Conservation (phyloP, 2,797 vertebrate genomes). For the Stomatorhinus walkeri region DNA sequence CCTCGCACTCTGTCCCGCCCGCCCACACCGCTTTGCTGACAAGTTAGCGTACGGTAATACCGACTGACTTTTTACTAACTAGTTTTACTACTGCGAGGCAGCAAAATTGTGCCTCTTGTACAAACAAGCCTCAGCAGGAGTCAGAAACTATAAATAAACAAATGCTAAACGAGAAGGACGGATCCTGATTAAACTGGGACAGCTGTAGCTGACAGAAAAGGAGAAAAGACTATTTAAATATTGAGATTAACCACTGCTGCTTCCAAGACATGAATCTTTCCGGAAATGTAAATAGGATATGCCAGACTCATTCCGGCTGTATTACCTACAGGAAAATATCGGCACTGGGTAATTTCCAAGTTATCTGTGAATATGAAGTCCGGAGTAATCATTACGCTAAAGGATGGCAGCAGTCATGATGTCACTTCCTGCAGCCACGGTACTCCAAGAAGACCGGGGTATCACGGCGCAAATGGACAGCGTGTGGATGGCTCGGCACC, state of each 20-base stretch:
- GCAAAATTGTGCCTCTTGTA: conserved; percentile 17
- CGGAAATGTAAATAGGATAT: conserved; percentile 34
- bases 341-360: not conserved
- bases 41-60: not conserved
- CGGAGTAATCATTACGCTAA: not conserved
- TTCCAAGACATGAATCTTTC: conserved; percentile 30
- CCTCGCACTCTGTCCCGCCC: not conserved
- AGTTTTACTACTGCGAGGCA: conserved; percentile 21
- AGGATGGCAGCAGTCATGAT: not conserved
- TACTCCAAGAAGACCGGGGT: not conserved
- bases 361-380: not conserved
- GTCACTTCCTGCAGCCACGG: not conserved
- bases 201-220: not conserved
- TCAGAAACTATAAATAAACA: conserved; percentile 23
- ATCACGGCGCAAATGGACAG: not conserved
- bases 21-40: conserved; percentile 2
- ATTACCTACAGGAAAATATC: conserved; percentile 1
- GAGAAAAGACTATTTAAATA: conserved; percentile 17
- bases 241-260: conserved; percentile 34
- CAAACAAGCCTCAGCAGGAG: conserved; percentile 24
- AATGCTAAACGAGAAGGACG: not conserved
- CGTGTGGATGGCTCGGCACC: conserved; percentile 53
- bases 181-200: not conserved
- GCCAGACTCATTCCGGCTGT: conserved; percentile 25
- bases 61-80: conserved; percentile 9